Evolutionary conservation across 2,113 vertebrate genomes (phyloP).

Genomic region (Mus musculus): GRCm39 chr5:130745501-130746000

Average conservation of each 20-base stretch:
- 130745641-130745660: background rate
- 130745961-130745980: background rate
- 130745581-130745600: background rate
- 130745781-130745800: background rate
- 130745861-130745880: background rate
- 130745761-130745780: background rate
- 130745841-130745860: background rate
- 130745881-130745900: background rate
- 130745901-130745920: background rate
- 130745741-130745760: background rate
- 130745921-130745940: background rate
- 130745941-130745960: background rate
- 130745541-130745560: no score
- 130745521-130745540: background rate
- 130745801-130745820: slow-evolving; percentile 19
- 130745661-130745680: background rate
- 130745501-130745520: background rate
- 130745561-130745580: background rate
- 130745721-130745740: background rate
- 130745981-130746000: background rate
- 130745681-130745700: background rate
- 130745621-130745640: background rate
- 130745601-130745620: background rate
- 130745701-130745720: background rate
- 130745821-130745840: background rate